phyloP scores from a whole-genome alignment of 2,888 invertebrate genomes.

The Sialis fuliginosa region DNA sequence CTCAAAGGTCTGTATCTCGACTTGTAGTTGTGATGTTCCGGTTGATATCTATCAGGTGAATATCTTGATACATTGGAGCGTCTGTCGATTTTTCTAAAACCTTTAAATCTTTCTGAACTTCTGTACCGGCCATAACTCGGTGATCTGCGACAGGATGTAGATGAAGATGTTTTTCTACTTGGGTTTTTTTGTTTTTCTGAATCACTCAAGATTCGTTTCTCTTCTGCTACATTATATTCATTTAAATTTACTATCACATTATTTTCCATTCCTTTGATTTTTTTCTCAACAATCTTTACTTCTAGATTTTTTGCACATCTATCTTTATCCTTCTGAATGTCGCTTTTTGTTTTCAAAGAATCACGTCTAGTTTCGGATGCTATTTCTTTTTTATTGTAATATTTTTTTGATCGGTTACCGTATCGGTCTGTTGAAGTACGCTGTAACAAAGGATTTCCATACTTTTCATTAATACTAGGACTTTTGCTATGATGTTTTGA shows the following conservation, averaged over 20 bases:
- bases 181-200: not conserved
- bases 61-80: no score
- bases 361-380: slow-evolving; percentile 16
- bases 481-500: not conserved
- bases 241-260: not conserved
- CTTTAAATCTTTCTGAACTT: no score
- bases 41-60: no score
- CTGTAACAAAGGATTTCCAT: not conserved
- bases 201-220: not conserved
- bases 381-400: not conserved
- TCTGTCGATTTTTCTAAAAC: no score
- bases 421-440: not conserved
- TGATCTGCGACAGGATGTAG: no score
- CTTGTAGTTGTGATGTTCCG: no score
- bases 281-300: slow-evolving; percentile 22
- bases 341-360: slow-evolving; percentile 25
- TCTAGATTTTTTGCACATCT: slow-evolving; percentile 23
- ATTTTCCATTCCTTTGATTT: slow-evolving; percentile 23
- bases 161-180: no score
- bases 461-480: not conserved
- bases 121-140: no score
- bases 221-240: not conserved
- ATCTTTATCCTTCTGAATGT: slow-evolving; percentile 24
- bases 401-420: slow-evolving; percentile 4
- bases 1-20: no score